These are phyloP conservation scores for Myotis pilosus DNA, from an alignment of 2,797 vertebrate genomes.

Conservation along the genomic window DNA sequence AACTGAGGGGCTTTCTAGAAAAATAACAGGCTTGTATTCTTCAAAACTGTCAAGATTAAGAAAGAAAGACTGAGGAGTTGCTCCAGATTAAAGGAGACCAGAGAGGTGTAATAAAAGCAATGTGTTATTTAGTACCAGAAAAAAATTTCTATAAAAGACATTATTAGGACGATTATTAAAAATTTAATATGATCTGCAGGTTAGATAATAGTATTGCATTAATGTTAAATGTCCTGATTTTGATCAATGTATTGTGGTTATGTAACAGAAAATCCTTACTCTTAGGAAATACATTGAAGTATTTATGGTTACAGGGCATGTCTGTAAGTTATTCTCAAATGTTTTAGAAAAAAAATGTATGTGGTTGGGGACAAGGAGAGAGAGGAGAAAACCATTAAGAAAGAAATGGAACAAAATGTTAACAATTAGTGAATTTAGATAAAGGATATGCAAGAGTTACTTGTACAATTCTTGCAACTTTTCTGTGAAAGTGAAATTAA, in stretches of 20 bases:
- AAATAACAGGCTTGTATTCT: conserved; percentile 1
- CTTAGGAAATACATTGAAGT: background rate
- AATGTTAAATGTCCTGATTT: conserved; percentile 33
- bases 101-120: background rate
- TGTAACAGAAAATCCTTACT: conserved; percentile 37
- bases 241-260: background rate
- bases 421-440: background rate
- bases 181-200: background rate
- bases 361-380: too few relatives aligned
- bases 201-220: background rate
- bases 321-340: background rate
- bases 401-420: conserved; percentile 1
- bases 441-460: background rate
- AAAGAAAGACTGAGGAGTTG: background rate
- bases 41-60: conserved; percentile 32
- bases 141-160: background rate
- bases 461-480: background rate
- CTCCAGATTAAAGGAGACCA: background rate
- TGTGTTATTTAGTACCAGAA: background rate
- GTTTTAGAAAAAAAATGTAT: background rate
- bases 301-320: background rate
- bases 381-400: background rate
- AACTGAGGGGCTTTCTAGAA: background rate
- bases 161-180: background rate
- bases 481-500: conserved; percentile 23